phyloP scores from a whole-genome alignment of 2,113 vertebrate genomes.

The Poecile atricapillus region DNA sequence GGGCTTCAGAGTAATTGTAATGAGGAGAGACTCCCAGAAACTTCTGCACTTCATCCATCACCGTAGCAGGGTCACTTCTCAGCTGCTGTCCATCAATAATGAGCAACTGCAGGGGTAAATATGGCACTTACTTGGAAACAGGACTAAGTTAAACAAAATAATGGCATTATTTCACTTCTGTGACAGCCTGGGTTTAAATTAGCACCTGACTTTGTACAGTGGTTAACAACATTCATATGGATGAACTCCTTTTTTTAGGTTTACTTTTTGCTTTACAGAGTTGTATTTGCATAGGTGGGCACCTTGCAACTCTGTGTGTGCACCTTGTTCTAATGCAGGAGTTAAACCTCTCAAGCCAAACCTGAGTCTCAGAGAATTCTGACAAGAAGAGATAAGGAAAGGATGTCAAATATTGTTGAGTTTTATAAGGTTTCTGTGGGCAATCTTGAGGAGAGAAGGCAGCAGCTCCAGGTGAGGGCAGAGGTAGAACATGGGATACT shows the following conservation, averaged over 20 bases:
- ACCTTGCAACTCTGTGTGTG: neutral
- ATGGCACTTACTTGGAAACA: neutral
- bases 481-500: neutral
- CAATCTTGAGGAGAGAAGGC: neutral
- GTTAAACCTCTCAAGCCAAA: neutral
- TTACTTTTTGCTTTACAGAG: neutral
- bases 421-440: neutral
- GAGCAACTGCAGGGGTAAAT: slow-evolving; percentile 79
- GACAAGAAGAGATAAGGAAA: neutral
- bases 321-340: neutral
- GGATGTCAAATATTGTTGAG: neutral
- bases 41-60: slow-evolving; percentile 97
- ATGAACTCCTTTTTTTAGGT: neutral
- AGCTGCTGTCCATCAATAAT: slow-evolving; percentile 98
- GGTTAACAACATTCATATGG: neutral
- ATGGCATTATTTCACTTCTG: neutral
- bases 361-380: neutral
- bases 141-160: neutral
- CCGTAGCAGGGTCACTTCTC: slow-evolving; percentile 87
- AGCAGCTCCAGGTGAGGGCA: neutral
- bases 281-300: neutral
- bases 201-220: neutral
- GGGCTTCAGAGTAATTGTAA: slow-evolving; percentile 93
- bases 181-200: neutral
- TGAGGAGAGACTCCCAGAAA: slow-evolving; percentile 91